Evolutionary conservation across 2,797 vertebrate species (phyloP).

Genomic region (Hypotaenidia okinawae): DNA sequence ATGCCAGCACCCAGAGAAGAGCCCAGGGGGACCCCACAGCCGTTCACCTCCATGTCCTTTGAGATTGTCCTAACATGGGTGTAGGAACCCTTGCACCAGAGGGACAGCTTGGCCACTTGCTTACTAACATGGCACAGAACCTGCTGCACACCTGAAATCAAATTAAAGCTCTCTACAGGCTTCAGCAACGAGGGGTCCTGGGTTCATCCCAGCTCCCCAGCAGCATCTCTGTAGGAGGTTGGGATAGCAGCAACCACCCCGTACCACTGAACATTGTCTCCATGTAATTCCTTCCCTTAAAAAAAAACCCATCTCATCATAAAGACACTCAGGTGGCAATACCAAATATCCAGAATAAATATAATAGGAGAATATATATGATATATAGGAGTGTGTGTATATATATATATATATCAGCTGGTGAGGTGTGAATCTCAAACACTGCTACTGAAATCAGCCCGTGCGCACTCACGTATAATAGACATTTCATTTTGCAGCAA

Average conservation of each 20-base stretch:
- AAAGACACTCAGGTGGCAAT: not conserved
- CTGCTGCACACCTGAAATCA: not conserved
- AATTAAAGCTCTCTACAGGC: not conserved
- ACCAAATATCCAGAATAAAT: not conserved
- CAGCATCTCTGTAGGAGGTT: accelerated
- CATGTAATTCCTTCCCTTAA: not conserved
- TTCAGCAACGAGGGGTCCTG: accelerated
- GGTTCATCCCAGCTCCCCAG: not conserved
- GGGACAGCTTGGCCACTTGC: not conserved
- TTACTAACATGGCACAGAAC: not conserved
- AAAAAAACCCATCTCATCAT: not conserved
- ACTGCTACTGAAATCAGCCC: not conserved
- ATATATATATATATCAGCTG: too few relatives aligned
- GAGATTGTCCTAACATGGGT: accelerated
- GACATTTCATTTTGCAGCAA: not conserved
- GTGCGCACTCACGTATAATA: accelerated
- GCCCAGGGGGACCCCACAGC: accelerated
- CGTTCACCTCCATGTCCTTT: accelerated
- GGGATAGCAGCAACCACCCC: accelerated
- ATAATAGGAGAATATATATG: too few relatives aligned
- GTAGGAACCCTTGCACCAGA: not conserved
- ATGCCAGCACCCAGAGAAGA: accelerated
- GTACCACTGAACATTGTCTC: accelerated
- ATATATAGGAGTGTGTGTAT: too few relatives aligned
- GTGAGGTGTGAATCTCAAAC: not conserved